Percentiles rank a stretch among this genome's conserved stretches.
These are phyloP conservation scores for Spheniscus mendiculus DNA, from an alignment of 2,113 vertebrate genomes.

Conservation along the genomic window DNA sequence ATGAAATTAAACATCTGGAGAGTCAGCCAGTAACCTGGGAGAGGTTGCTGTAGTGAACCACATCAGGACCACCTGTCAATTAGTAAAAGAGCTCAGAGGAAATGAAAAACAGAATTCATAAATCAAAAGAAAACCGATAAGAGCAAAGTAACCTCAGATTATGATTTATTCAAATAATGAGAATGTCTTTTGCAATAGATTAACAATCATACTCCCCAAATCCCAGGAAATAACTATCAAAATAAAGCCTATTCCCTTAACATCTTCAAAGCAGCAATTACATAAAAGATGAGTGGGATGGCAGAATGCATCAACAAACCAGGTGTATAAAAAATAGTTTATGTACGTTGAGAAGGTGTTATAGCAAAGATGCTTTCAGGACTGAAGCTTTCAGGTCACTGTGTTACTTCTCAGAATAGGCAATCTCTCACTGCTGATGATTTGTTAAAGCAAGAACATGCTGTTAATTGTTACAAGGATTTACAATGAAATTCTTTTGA, in stretches of 20 bases:
- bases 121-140: conserved; percentile 21
- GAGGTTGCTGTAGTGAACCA: conserved; percentile 50
- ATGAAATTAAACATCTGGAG: conserved; percentile 68
- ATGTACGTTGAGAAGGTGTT: background rate
- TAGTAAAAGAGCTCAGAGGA: conserved; percentile 32
- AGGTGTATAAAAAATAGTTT: background rate
- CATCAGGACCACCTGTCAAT: conserved; percentile 62
- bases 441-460: background rate
- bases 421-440: background rate
- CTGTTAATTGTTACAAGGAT: conserved; percentile 17
- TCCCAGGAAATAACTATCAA: background rate
- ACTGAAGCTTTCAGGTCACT: background rate
- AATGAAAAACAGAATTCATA: conserved; percentile 4
- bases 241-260: background rate
- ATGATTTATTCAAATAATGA: conserved; percentile 26
- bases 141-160: conserved; percentile 1
- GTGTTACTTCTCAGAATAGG: background rate
- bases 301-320: background rate
- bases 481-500: conserved; percentile 44
- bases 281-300: background rate
- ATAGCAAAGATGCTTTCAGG: background rate
- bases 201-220: background rate
- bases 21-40: conserved; percentile 47
- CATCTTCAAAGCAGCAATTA: conserved; percentile 1
- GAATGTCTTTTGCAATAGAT: background rate